Conservation (phyloP, 2,797 vertebrate species). For the Notoglanidium macrostoma region DNA sequence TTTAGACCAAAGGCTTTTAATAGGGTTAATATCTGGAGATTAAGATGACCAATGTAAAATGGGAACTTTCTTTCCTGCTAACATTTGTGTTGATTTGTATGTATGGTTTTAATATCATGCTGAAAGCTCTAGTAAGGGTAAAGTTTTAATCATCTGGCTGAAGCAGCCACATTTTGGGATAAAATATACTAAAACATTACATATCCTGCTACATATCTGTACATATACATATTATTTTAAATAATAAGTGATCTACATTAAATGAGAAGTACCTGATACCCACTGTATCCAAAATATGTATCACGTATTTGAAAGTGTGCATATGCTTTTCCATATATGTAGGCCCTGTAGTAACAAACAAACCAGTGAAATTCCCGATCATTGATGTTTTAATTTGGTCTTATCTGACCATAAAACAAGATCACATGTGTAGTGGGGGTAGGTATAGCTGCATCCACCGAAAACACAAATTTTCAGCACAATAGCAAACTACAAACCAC, state of each 20-base stretch:
- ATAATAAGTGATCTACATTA: not conserved
- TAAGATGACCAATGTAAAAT: not conserved
- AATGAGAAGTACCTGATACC: not conserved
- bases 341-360: not conserved
- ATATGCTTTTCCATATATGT: not conserved
- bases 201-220: too few relatives aligned
- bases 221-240: not conserved
- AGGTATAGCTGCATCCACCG: not conserved
- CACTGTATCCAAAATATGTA: not conserved
- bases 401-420: not conserved
- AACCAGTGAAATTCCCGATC: not conserved
- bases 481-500: not conserved
- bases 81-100: not conserved
- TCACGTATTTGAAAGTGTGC: not conserved
- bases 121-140: not conserved
- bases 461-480: too few relatives aligned
- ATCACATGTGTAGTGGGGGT: not conserved
- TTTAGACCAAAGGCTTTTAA: not conserved
- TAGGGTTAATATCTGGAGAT: not conserved
- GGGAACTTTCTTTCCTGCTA: not conserved
- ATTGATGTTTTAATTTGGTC: not conserved
- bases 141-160: not conserved
- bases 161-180: too few relatives aligned
- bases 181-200: not conserved
- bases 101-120: not conserved